phyloP scores from a whole-genome alignment of 1,140 invertebrate species.

The Mizuhopecten yessoensis region DNA sequence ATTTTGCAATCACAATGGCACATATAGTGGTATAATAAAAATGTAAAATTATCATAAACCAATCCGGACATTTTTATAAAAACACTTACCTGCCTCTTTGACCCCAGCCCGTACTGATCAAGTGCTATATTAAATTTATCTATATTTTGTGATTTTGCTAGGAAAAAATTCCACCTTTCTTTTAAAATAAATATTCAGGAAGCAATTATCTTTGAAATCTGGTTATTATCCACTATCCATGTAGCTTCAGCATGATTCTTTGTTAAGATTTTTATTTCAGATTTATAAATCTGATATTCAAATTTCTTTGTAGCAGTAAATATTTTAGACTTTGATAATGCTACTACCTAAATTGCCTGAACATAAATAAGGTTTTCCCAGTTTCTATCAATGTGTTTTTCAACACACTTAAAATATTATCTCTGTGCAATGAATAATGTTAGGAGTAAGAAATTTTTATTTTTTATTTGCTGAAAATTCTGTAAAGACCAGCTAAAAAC shows the following conservation, averaged over 20 bases:
- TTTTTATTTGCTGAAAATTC: neutral
- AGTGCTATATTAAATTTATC: too few relatives aligned
- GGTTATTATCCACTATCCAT: constrained; percentile 24
- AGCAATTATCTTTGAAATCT: neutral
- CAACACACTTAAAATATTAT: neutral
- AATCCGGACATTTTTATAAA: too few relatives aligned
- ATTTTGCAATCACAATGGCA: neutral
- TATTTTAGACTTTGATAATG: neutral
- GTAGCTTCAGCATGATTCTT: neutral
- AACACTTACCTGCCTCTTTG: too few relatives aligned
- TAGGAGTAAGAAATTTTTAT: neutral
- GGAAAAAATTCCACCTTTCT: neutral
- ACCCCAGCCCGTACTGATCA: too few relatives aligned
- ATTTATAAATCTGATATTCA: neutral
- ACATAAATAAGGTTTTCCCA: neutral
- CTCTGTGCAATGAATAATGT: neutral
- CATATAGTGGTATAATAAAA: too few relatives aligned
- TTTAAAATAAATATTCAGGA: neutral
- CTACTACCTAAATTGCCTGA: neutral
- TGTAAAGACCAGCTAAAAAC: neutral
- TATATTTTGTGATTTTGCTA: too few relatives aligned
- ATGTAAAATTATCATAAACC: too few relatives aligned
- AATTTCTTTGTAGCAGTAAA: constrained; percentile 12
- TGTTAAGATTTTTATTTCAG: neutral
- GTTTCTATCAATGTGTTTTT: neutral